Evolutionary conservation across 2,797 vertebrate species (phyloP).

Genomic region (Poeciliopsis presidionis): DNA sequence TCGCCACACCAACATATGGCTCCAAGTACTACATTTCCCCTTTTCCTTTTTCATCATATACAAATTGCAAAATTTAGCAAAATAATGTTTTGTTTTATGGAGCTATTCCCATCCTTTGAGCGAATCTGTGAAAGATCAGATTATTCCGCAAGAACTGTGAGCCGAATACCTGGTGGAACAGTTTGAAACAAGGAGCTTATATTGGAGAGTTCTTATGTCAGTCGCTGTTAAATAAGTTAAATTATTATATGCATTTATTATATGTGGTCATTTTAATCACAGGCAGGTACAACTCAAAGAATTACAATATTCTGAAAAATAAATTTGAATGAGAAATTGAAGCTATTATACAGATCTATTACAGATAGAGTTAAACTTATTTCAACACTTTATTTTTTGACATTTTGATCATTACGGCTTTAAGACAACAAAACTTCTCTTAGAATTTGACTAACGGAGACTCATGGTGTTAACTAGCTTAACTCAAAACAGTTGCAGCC

Average conservation of each 20-base stretch:
- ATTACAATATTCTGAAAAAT: not conserved
- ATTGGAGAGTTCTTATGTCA: not conserved
- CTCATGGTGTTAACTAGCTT: not conserved
- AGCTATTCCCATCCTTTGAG: not conserved
- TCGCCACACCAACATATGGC: not conserved
- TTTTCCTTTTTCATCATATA: not conserved
- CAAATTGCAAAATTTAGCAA: not conserved
- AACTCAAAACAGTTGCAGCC: not conserved
- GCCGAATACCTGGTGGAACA: not conserved
- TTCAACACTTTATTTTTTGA: not conserved
- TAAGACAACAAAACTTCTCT: not conserved
- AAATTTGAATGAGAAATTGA: not conserved
- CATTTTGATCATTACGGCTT: not conserved
- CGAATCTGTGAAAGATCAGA: not conserved
- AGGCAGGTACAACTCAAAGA: not conserved
- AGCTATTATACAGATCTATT: not conserved
- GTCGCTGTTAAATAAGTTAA: not conserved
- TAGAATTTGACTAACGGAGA: not conserved
- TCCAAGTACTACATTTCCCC: not conserved
- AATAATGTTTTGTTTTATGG: not conserved
- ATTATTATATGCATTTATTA: not conserved
- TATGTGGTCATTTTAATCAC: not conserved
- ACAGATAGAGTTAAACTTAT: not conserved
- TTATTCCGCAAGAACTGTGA: not conserved
- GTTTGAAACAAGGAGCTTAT: not conserved